Conservation (phyloP, 2,888 invertebrate species). For the Bruchidius siliquastri region DNA sequence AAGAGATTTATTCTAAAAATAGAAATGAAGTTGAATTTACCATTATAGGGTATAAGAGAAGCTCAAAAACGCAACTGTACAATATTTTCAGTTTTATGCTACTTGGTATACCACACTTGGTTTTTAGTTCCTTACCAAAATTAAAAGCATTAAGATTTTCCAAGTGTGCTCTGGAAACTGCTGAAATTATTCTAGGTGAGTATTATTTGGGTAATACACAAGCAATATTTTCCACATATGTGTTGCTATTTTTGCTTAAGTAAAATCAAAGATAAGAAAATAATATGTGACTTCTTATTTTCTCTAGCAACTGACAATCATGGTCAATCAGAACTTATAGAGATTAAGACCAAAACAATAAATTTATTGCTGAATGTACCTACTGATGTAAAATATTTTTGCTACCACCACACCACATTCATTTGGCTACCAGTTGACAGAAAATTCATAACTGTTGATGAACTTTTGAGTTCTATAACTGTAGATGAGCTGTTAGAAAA, state of each 20-base stretch:
- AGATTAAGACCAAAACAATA: conserved; percentile 6
- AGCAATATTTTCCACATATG: neutral
- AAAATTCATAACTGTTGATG: conserved; percentile 49
- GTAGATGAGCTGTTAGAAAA: conserved; percentile 53
- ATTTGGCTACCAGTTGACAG: conserved; percentile 53
- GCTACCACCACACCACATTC: conserved; percentile 55
- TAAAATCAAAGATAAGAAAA: too few relatives aligned
- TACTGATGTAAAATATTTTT: conserved; percentile 49
- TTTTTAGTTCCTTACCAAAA: conserved; percentile 10
- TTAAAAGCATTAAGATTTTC: conserved; percentile 12
- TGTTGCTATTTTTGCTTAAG: too few relatives aligned
- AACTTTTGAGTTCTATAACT: conserved; percentile 45
- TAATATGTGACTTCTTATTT: neutral
- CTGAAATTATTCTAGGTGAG: conserved; percentile 12
- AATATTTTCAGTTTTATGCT: conserved; percentile 8
- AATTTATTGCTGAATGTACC: neutral
- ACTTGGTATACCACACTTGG: conserved; percentile 16
- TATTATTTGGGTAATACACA: neutral
- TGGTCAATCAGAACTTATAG: conserved; percentile 2
- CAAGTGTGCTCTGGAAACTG: conserved; percentile 5
- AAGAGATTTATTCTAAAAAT: conserved; percentile 7
- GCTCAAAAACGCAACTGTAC: conserved; percentile 6
- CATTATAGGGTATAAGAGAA: conserved; percentile 5
- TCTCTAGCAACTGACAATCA: conserved; percentile 11
- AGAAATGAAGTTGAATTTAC: conserved; percentile 7